These are phyloP conservation scores for Parasteatoda lunata DNA, from an alignment of 2,888 invertebrate genomes.

Conservation along the genomic window DNA sequence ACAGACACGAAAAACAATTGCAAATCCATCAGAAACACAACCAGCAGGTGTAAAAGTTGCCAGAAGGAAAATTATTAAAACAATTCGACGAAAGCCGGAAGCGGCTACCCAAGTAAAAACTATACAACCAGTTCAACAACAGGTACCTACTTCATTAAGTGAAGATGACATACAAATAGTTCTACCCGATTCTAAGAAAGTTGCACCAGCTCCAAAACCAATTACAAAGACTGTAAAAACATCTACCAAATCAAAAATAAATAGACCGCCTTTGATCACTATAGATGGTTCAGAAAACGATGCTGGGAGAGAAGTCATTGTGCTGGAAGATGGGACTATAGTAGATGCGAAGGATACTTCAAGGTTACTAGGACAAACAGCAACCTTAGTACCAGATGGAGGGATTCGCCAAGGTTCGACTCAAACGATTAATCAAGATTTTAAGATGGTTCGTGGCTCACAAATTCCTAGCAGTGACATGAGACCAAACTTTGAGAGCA, in stretches of 20 bases:
- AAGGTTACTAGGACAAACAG: background rate
- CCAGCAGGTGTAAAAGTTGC: background rate
- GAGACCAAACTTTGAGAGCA: too few species aligned
- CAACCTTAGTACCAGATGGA: background rate
- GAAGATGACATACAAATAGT: too few species aligned
- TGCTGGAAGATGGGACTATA: slow-evolving; percentile 1
- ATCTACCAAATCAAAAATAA: too few species aligned
- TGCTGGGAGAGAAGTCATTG: background rate
- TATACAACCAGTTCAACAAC: background rate
- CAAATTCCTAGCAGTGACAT: too few species aligned
- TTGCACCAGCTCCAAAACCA: background rate
- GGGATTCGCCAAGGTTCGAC: background rate
- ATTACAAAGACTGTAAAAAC: background rate
- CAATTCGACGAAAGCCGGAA: background rate
- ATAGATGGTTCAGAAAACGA: background rate
- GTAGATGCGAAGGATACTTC: background rate
- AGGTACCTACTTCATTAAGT: background rate
- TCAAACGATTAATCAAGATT: background rate
- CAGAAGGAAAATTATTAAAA: background rate
- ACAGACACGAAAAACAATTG: background rate
- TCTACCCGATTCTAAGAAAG: background rate
- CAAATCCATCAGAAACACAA: background rate
- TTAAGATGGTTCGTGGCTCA: too few species aligned
- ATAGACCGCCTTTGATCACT: background rate
- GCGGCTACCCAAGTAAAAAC: background rate